Base-by-base conservation (phyloP, 2,113 vertebrate species). In the Laticauda colubrina region DNA sequence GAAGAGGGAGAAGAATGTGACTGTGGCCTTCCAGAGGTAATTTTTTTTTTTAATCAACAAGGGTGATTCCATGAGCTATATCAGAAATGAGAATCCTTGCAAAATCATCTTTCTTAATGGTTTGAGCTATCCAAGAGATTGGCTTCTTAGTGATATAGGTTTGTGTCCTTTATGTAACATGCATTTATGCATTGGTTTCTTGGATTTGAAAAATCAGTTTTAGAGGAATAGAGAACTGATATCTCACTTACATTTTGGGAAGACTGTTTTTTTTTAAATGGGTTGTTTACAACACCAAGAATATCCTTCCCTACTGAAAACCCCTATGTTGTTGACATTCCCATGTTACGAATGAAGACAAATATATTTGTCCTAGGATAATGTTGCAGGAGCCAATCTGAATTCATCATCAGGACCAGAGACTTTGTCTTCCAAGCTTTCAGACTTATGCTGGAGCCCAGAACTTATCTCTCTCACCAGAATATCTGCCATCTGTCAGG, bases 1-100 rank as follows among this genome's bases (percentile, higher is more conserved):
- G 98, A 98, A 53, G 54, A 56, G 0, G 98, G 96, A 54, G 98
- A 98, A 90, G 97, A 98, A 4, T 98, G 98, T 1, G 98, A 98
- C 15, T 98, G 98, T 3, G 98, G 98, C 0, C 91, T 93, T 2
- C 95, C 95, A 0, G 89, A 97, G 98, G 98, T 98, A 98, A n/a
- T 4, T 4, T 64, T 64, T n/a, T 45, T 26, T 24, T 34, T 55
- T 0, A 39, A 3, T 89, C 34, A 29, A 23, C 20, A 34, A 10
- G 39, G 56, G 54, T 54, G 61, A 29, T 0, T 10, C 12, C 24
- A 1, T 3, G 5, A 1, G 0, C 3, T 59, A 1, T 21, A 55
- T 21, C 34, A 10, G 53, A 34, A 29, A 43, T 15, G 45, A 23
- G 53, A 21, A 88, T 54, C 14, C 24, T 64, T 55, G 34, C 7